A percentile compares a stretch with the other conserved stretches of the same genome.
Conservation (phyloP, 2,888 invertebrate genomes). For the Hofmannophila pseudospretella region DNA sequence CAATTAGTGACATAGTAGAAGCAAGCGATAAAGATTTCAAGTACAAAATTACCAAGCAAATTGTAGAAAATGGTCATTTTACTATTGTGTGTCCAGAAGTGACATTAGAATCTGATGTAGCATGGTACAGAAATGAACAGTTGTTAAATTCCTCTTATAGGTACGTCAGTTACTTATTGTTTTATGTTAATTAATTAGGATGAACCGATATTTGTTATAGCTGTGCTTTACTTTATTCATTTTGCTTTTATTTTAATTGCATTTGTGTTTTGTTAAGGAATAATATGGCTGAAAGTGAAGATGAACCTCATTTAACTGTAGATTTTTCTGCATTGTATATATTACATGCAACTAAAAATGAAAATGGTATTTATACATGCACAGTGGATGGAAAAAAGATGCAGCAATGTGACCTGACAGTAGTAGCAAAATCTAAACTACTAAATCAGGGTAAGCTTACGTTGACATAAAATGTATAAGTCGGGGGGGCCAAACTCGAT, state of each 20-base stretch:
- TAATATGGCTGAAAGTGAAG: conserved; percentile 34
- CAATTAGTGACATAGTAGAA: neutral
- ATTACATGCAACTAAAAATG: conserved; percentile 76
- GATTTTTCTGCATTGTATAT: conserved; percentile 77
- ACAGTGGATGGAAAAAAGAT: conserved; percentile 77
- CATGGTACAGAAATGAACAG: conserved; percentile 75
- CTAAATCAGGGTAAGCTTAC: conserved; percentile 67
- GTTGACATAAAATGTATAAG: no score
- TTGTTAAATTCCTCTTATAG: conserved; percentile 48
- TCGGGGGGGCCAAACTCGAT: no score
- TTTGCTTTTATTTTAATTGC: neutral
- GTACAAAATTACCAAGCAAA: conserved; percentile 36
- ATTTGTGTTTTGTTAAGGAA: conserved; percentile 14
- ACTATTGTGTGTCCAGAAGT: conserved; percentile 77
- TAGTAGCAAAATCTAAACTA: conserved; percentile 68
- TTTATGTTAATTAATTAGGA: neutral
- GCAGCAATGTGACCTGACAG: conserved; percentile 68
- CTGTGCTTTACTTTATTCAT: neutral
- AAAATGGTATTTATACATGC: conserved; percentile 85
- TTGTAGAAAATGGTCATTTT: conserved; percentile 74
- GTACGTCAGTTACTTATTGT: conserved; percentile 12
- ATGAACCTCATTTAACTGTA: conserved; percentile 65
- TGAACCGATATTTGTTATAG: neutral
- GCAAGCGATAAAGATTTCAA: conserved; percentile 9
- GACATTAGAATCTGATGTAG: conserved; percentile 58